Base-by-base conservation (phyloP, 2,888 invertebrate genomes). In the Entomobrya proxima region DNA sequence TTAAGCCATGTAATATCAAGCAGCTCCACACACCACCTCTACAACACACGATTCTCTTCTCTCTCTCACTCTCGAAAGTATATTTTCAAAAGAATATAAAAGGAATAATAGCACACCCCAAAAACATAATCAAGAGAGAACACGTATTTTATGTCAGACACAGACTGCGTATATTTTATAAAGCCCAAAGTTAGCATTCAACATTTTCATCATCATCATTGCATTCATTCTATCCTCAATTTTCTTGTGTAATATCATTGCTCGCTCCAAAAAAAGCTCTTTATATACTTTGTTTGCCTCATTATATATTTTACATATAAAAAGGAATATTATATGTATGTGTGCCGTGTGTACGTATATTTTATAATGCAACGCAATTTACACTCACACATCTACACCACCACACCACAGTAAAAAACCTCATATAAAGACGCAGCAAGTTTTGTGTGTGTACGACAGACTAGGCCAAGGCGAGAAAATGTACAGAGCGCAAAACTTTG, bases 401-500 rank as follows among this genome's bases (percentile, higher is more conserved):
- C n/a, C 18, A 15, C n/a, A 64, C 64, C 64, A 64, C 64, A 27
- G 37, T 79, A 24, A 15, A 69, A 44, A 77, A 55, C 24, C 52
- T 44, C 61, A 55, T 58, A 40, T 61, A 77, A 78, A 27, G 44
- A 78, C 15, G 30, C 47, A 27, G 44, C 9, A 47, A 52, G 35
- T 64, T 64, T n/a, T 64, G 35, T 18, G 18, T 55, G 52, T 58
- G 37, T 24, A 72, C 44, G 61, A 67, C 67, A n/a, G 76, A 83
- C 82, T 83, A 83, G 82, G 82, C 82, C 82, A 83, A 83, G 82
- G 82, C 82, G 82, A 83, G 82, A 74, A 61, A 35, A 44, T 27
- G 47, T 47, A 47, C 69, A 18, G 64, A 64, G 27, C 35, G 64
- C 64, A n/a, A 37, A 69, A 55, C 55, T 7, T 44, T 27, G 44